Evolutionary conservation across 1,140 invertebrate genomes (phyloP).

Genomic region (Stenopsyche tienmushanensis): DNA sequence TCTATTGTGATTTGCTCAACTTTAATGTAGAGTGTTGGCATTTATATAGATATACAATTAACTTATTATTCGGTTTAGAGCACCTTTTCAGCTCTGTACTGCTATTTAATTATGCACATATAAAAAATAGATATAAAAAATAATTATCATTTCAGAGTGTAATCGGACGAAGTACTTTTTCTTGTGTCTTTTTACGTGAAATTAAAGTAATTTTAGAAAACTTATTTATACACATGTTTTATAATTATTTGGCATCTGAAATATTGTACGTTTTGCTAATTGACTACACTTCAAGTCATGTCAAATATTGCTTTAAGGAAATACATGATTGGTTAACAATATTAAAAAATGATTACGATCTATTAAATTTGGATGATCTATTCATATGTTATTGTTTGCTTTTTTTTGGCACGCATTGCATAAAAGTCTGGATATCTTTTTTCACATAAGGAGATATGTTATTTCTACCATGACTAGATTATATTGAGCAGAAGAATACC

Average conservation of each 20-base stretch:
- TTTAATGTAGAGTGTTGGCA: too few relatives aligned
- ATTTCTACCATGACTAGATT: slow-evolving; percentile 42
- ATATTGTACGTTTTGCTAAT: slow-evolving; percentile 28
- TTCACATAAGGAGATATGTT: slow-evolving; percentile 38
- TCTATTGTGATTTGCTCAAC: too few relatives aligned
- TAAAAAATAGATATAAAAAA: slow-evolving; percentile 31
- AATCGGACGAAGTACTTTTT: slow-evolving; percentile 16
- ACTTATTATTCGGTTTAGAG: slow-evolving; percentile 26
- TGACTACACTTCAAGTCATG: slow-evolving; percentile 24
- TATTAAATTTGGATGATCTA: too few relatives aligned
- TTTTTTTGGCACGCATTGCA: slow-evolving; percentile 37
- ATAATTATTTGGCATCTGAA: slow-evolving; percentile 26
- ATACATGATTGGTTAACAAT: slow-evolving; percentile 4
- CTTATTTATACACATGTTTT: neutral
- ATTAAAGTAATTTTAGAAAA: slow-evolving; percentile 9
- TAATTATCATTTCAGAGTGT: slow-evolving; percentile 24
- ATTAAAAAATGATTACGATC: too few relatives aligned
- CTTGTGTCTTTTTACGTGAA: slow-evolving; percentile 11
- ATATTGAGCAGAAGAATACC: slow-evolving; percentile 39
- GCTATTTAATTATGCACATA: slow-evolving; percentile 23
- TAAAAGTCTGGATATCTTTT: slow-evolving; percentile 20
- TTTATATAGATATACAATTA: too few relatives aligned
- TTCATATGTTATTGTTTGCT: too few relatives aligned
- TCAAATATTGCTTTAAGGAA: slow-evolving; percentile 21
- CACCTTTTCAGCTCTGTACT: slow-evolving; percentile 31